Conservation (phyloP, 2,888 invertebrate species). For the Galeruca laticollis region DNA sequence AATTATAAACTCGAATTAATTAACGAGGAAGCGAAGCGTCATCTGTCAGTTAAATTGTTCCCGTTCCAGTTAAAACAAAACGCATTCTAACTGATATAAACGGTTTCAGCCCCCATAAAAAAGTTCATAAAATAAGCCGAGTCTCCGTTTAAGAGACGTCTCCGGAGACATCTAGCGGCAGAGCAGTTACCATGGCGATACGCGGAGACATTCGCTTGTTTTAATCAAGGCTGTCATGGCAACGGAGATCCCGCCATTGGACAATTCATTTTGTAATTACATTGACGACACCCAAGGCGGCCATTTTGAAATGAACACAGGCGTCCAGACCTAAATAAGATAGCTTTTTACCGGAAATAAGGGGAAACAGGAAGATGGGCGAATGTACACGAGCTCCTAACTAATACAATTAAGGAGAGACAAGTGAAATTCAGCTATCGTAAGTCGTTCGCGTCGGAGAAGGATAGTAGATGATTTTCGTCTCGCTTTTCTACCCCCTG, state of each 20-base stretch:
- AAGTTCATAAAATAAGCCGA: constrained; percentile 55
- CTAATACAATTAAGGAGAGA: constrained; percentile 69
- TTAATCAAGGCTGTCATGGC: constrained; percentile 69
- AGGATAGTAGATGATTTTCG: constrained; percentile 40
- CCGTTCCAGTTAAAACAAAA: constrained; percentile 55
- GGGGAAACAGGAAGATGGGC: constrained; percentile 53
- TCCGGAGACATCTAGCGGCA: constrained; percentile 63
- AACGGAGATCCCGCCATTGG: constrained; percentile 69
- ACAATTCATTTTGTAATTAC: constrained; percentile 69
- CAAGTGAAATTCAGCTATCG: constrained; percentile 69
- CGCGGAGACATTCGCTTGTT: constrained; percentile 68
- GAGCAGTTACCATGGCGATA: constrained; percentile 65
- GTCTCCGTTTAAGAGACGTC: constrained; percentile 51
- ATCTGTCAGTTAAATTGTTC: constrained; percentile 57
- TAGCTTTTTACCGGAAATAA: constrained; percentile 53
- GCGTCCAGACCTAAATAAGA: constrained; percentile 59
- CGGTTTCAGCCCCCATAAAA: constrained; percentile 58
- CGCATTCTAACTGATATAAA: constrained; percentile 62
- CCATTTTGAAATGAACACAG: constrained; percentile 68
- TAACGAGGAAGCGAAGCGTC: constrained; percentile 45
- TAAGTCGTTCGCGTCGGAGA: constrained; percentile 63
- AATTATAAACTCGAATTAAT: constrained; percentile 32
- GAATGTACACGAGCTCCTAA: constrained; percentile 62
- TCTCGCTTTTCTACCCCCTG: constrained; percentile 40
- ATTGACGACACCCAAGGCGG: constrained; percentile 69